Evolutionary conservation across 2,113 vertebrate species (phyloP).

Genomic region (Meleagris gallopavo): DNA sequence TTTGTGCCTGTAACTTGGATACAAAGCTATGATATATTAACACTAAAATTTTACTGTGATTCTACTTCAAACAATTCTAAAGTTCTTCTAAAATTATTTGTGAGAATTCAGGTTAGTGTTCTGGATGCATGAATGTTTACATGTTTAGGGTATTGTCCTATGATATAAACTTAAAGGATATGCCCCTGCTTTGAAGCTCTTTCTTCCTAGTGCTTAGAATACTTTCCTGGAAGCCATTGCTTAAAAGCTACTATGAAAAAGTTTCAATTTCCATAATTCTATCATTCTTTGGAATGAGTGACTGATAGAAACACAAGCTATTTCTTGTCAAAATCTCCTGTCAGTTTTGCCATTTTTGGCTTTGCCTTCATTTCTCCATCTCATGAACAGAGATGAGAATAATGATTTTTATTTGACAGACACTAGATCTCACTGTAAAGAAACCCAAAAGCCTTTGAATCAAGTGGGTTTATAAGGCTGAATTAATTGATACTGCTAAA

Average conservation of each 20-base stretch:
- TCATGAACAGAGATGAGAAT: accelerated
- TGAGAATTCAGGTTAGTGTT: not conserved
- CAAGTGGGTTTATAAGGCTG: not conserved
- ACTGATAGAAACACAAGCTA: not conserved
- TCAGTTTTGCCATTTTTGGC: not conserved
- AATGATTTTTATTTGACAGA: not conserved
- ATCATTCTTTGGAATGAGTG: not conserved
- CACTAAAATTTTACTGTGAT: not conserved
- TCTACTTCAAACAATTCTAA: not conserved
- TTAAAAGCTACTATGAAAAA: not conserved
- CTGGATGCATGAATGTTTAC: not conserved
- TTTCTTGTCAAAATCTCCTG: not conserved
- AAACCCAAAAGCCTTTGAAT: not conserved
- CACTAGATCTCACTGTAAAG: not conserved
- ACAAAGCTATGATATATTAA: not conserved
- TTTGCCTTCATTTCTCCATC: not conserved
- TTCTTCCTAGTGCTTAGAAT: not conserved
- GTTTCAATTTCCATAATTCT: not conserved
- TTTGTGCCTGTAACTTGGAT: not conserved
- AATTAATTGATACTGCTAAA: not conserved
- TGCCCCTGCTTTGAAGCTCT: not conserved
- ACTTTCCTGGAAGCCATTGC: not conserved
- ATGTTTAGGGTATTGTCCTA: not conserved
- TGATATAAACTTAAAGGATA: not conserved
- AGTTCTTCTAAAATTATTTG: not conserved